Evolutionary conservation across 2,888 invertebrate species (phyloP), one percentile per base, ranked within the genome.

Genomic region (Uropetala carovei): DNA sequence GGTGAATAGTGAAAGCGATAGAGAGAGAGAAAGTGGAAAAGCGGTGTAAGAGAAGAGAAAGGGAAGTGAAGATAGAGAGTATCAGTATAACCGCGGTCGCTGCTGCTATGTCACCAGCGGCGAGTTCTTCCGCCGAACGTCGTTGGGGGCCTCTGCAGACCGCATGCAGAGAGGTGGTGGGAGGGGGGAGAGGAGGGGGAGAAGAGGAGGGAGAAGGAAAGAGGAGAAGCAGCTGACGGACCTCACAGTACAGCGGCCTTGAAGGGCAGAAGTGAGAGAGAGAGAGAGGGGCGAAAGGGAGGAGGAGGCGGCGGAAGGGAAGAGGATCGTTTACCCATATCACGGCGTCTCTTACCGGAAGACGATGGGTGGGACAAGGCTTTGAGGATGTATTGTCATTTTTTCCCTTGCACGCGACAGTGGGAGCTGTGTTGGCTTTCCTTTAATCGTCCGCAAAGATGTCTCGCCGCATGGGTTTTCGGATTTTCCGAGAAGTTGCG

Each of bases 381-480:
- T 75, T 75, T 75, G 75, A 75, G 75, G 27, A 22, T 27, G 64
- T 64, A 64, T 64, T n/a, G 75, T 75, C 75, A 22, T 27, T 75
- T 75, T 75, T 75, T 27, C 75, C 27, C 27, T 22, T 75, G 75
- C 75, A 27, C 27, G 9, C 68, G n/a, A 68, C n/a, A 64, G 64
- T n/a, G 64, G 16, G 7, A 18, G n/a, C 68, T 27, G 75, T 75
- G 27, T 14, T 10, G 8, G 22, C 13, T 75, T 75, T 75, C 75
- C 75, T 75, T 75, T 75, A 75, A 75, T 75, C 75, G 75, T 27
- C 75, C 18, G 75, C 22, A 75, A n/a, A 75, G 75, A 75, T 75
- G 75, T 75, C 27, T 27, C 75, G 10, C 75, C 75, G 75, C 75
- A 75, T 10, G 68, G 68, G 68, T 68, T 68, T 22, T 22, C 7